A percentile compares a stretch with the other conserved stretches of the same genome.
These are phyloP conservation scores for Lysandra bellargus DNA, from an alignment of 2,888 invertebrate species.

Conservation along the genomic window DNA sequence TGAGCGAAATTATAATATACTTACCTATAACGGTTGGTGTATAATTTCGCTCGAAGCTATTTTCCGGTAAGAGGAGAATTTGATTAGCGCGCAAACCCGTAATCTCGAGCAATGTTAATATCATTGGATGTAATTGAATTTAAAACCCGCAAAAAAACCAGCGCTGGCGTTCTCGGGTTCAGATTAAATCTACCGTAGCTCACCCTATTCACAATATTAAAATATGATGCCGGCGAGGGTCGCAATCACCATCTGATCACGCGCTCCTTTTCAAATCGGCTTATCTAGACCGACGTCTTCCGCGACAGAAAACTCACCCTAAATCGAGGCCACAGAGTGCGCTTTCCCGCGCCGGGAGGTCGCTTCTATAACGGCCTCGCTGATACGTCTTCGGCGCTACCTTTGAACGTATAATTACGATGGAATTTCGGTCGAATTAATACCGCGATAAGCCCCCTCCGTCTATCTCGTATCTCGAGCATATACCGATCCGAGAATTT, in stretches of 20 bases:
- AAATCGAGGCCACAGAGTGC: conserved; percentile 45
- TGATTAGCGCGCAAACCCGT: not conserved
- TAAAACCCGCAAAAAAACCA: conserved; percentile 29
- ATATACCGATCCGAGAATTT: not conserved
- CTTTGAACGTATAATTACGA: conserved; percentile 77
- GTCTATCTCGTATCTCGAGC: conserved; percentile 23
- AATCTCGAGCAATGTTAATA: conserved; percentile 23
- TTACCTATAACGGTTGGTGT: not conserved
- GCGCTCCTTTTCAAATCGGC: conserved; percentile 75
- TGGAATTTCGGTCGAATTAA: conserved; percentile 71
- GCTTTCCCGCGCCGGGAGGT: conserved; percentile 43
- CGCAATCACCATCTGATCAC: conserved; percentile 77
- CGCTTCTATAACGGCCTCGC: conserved; percentile 47
- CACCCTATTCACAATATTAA: conserved; percentile 73
- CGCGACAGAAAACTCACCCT: conserved; percentile 50
- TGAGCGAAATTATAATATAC: not conserved
- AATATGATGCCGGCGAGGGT: conserved; percentile 68
- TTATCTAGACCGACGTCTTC: conserved; percentile 56
- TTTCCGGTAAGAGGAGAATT: not conserved
- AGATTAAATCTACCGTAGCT: conserved; percentile 66
- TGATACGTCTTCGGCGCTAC: conserved; percentile 60
- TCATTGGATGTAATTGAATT: conserved; percentile 30
- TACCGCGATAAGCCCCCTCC: conserved; percentile 62
- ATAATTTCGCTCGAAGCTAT: not conserved
- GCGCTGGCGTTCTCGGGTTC: conserved; percentile 44